Evolutionary conservation across 2,797 vertebrate species (phyloP), one percentile per base, ranked within the genome.

Genomic region (Alauda arvensis): DNA sequence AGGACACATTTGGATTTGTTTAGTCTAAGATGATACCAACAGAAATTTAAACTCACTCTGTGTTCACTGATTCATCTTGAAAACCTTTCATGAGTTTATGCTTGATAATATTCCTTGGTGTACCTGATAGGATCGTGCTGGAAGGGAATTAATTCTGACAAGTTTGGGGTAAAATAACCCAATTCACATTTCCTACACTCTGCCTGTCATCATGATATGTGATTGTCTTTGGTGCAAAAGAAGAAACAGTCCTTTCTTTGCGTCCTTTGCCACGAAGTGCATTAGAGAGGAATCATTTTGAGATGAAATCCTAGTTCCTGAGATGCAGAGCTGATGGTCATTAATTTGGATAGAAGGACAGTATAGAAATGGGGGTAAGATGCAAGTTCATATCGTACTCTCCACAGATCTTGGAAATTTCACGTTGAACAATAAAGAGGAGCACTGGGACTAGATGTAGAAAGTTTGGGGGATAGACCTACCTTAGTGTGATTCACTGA

Each of bases 401-500:
- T 65, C 28, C 8, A 10, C 3, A 68, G 43, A 39, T 26, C 28
- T 61, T 77, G 69, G 48, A 69, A 61, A 42, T 80, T 89, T 86
- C 66, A 19, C 16, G 19, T 33, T 81, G 31, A 80, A 49, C n/a
- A 77, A 24, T 72, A 52, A 68, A 77, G 77, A 90, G 28, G 34
- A 89, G 49, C 26, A 29, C n/a, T 60, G 88, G 37, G 69, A 87
- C 39, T 87, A 76, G 39, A 46, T 28, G 5, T 52, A 1, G 49
- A 59, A 70, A 56, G 89, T 90, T 59, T 66, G 74, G 69, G 84
- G 79, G 39, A 69, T 91, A 91, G 78, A 76, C 82, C 79, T 88
- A n/a, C 77, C 63, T 88, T 42, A 23, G 49, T 76, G 66, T 87
- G 79, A 87, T 90, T 90, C 92, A 87, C 78, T 90, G 91, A 87